phyloP scores from a whole-genome alignment of 2,888 invertebrate species.

The Eupithecia inturbata region DNA sequence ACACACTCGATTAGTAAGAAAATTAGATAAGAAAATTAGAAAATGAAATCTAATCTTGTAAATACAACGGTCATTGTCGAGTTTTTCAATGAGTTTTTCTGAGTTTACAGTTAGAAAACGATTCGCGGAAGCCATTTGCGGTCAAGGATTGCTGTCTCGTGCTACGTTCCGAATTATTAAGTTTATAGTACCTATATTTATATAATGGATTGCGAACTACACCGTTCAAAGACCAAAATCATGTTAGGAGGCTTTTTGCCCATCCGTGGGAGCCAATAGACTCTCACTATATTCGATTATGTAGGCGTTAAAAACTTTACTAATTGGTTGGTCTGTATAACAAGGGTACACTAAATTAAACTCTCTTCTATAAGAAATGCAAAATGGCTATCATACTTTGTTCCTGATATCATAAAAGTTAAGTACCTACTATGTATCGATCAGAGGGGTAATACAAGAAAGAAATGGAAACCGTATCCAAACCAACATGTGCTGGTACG shows the following conservation, averaged over 20 bases:
- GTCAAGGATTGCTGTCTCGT: not conserved
- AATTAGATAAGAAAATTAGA: not conserved
- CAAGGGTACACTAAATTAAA: not conserved
- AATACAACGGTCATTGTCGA: not conserved
- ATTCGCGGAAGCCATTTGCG: constrained; percentile 5
- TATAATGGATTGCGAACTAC: too few species aligned
- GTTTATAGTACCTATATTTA: too few species aligned
- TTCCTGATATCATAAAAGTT: not conserved
- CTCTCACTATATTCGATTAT: not conserved
- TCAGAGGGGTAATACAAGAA: not conserved
- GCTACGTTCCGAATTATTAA: too few species aligned
- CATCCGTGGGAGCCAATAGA: not conserved
- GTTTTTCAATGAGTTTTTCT: not conserved
- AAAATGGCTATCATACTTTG: not conserved
- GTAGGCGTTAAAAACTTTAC: not conserved
- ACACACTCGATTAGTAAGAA: not conserved
- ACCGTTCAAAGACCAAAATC: not conserved
- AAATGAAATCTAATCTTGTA: not conserved
- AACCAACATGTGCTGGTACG: not conserved
- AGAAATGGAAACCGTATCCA: not conserved
- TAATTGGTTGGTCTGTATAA: not conserved
- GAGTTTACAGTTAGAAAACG: not conserved
- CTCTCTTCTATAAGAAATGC: not conserved
- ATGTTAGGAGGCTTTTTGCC: not conserved
- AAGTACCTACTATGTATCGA: not conserved